Conservation (phyloP, 1,140 invertebrate genomes). For the Calliopsis andreniformis region DNA sequence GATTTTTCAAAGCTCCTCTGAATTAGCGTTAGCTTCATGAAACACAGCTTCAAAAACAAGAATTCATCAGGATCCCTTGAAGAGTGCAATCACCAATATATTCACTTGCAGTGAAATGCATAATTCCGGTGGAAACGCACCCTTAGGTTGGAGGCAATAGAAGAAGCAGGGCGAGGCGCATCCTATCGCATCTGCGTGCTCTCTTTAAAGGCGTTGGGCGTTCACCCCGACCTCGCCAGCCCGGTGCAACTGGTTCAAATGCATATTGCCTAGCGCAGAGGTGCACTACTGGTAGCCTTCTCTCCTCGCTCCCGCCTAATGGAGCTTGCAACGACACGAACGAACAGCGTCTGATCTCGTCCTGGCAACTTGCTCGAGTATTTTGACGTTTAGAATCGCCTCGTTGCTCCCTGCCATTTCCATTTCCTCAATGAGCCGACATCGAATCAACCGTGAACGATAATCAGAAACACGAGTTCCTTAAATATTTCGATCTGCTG, state of each 20-base stretch:
- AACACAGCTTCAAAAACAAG: too few relatives aligned
- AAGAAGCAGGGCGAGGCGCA: conserved; percentile 70
- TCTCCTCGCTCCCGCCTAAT: conserved; percentile 57
- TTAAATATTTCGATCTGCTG: conserved; percentile 13
- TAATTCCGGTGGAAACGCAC: conserved; percentile 62
- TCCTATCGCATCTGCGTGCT: conserved; percentile 65
- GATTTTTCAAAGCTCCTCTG: too few relatives aligned
- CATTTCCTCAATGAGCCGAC: conserved; percentile 31
- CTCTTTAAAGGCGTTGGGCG: conserved; percentile 80
- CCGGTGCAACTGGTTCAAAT: conserved; percentile 78
- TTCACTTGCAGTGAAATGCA: background rate
- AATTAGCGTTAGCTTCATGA: too few relatives aligned
- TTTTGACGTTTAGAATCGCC: conserved; percentile 56
- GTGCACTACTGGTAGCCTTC: conserved; percentile 74
- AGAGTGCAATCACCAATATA: background rate
- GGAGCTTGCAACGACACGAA: conserved; percentile 68
- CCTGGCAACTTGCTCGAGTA: conserved; percentile 35
- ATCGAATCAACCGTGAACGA: conserved; percentile 33
- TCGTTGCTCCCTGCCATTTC: conserved; percentile 37
- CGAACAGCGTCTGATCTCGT: conserved; percentile 36
- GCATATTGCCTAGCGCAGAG: conserved; percentile 71
- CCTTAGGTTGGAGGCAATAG: conserved; percentile 70
- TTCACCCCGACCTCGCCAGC: conserved; percentile 80
- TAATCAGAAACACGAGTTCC: conserved; percentile 15
- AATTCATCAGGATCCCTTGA: too few relatives aligned